Evolutionary conservation across 2,797 vertebrate species (phyloP).

Genomic region (Salmo trutta): DNA sequence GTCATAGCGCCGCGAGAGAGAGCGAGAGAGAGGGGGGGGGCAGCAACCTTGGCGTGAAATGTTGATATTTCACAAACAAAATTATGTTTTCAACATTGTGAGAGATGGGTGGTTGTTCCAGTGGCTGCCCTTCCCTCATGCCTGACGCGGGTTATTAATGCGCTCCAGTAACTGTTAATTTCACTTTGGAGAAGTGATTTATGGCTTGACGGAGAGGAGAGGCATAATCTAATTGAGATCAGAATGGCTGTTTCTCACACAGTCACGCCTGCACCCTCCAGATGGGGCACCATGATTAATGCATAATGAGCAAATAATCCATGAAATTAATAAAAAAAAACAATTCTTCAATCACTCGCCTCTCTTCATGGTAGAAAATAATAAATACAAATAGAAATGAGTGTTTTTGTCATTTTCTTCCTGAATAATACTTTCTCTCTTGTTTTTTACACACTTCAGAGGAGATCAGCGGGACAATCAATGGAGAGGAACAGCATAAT

Average conservation of each 20-base stretch:
- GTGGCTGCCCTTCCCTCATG: slow-evolving; percentile 90
- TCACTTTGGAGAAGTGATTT: slow-evolving; percentile 98
- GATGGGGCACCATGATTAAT: slow-evolving; percentile 91
- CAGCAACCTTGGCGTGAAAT: slow-evolving; percentile 86
- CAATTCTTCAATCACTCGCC: slow-evolving; percentile 85
- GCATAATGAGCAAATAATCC: slow-evolving; percentile 97
- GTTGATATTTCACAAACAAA: slow-evolving; percentile 98
- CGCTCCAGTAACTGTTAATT: slow-evolving; percentile 99
- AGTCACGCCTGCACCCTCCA: slow-evolving; percentile 81
- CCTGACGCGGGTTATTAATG: slow-evolving; percentile 97
- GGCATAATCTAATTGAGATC: slow-evolving; percentile 99
- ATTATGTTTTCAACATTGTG: slow-evolving; percentile 93
- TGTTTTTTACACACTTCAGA: slow-evolving; percentile 35
- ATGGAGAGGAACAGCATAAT: slow-evolving; percentile 53
- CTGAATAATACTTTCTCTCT: slow-evolving; percentile 23
- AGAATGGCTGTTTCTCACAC: slow-evolving; percentile 93
- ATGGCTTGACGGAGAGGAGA: slow-evolving; percentile 93
- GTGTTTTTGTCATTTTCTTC: slow-evolving; percentile 51
- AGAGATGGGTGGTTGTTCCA: slow-evolving; percentile 91
- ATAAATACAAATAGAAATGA: slow-evolving; percentile 68
- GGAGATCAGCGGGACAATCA: slow-evolving; percentile 39
- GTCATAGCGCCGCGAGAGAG: slow-evolving; percentile 70
- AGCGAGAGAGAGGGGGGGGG: slow-evolving; percentile 63
- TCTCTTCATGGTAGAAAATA: slow-evolving; percentile 72
- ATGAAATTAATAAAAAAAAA: slow-evolving; percentile 95